These are phyloP conservation scores for Platynereis dumerilii DNA, from an alignment of 2,888 invertebrate genomes.

Conservation along the genomic window DNA sequence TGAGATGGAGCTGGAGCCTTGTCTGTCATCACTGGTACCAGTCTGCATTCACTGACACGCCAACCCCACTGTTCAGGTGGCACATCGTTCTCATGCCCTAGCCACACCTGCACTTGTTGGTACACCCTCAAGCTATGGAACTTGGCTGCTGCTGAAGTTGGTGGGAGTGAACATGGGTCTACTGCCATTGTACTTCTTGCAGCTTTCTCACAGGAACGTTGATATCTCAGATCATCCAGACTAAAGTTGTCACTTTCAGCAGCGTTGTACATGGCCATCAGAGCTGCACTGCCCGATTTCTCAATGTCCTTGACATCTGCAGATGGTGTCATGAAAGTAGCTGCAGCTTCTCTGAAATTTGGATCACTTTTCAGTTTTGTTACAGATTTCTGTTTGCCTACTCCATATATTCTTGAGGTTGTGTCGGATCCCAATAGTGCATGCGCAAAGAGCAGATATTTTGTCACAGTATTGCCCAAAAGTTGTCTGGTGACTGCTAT, in stretches of 20 bases:
- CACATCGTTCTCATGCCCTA: constrained; percentile 19
- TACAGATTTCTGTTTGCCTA: no score
- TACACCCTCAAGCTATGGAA: constrained; percentile 38
- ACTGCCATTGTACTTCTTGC: constrained; percentile 29
- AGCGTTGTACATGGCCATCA: constrained; percentile 15
- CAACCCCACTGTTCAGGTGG: constrained; percentile 37
- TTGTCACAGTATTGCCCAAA: no score
- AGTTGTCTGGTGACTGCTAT: no score
- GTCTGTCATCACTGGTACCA: constrained; percentile 23
- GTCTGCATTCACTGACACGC: constrained; percentile 21
- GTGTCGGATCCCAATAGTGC: constrained; percentile 23
- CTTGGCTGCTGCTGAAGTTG: constrained; percentile 38
- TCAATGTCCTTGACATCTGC: constrained; percentile 7
- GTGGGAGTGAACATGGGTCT: constrained; percentile 37
- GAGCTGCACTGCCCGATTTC: constrained; percentile 1
- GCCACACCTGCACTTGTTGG: constrained; percentile 39
- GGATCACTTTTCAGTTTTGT: no score
- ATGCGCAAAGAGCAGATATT: constrained; percentile 18
- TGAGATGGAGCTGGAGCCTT: constrained; percentile 35
- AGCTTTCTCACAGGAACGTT: constrained; percentile 30
- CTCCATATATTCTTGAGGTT: constrained; percentile 20
- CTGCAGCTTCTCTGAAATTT: no score
- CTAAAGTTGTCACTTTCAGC: neutral
- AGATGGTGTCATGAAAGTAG: no score
- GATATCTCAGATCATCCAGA: neutral